These are phyloP conservation scores for Apotomis capreana DNA, from an alignment of 2,888 invertebrate genomes.

Conservation along the genomic window DNA sequence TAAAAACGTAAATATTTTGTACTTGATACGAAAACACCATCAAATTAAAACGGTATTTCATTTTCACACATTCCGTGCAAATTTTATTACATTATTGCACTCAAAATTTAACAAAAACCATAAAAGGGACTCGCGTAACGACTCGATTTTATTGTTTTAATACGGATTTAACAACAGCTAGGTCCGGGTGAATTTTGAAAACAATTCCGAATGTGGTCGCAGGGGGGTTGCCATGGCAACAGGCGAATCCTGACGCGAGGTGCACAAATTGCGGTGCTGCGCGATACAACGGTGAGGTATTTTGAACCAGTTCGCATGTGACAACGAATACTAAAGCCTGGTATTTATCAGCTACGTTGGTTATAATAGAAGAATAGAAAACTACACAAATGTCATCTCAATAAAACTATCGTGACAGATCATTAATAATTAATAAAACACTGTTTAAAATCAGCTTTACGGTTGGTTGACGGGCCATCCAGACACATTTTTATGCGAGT, in stretches of 20 bases:
- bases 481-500: too few relatives aligned
- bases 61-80: slow-evolving; percentile 20
- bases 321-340: neutral
- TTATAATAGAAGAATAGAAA: too few relatives aligned
- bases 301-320: neutral
- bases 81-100: slow-evolving; percentile 46
- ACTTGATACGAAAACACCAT: neutral
- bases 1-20: neutral
- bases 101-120: slow-evolving; percentile 57
- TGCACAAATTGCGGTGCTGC: slow-evolving; percentile 62
- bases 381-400: too few relatives aligned
- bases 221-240: slow-evolving; percentile 79
- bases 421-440: too few relatives aligned
- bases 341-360: slow-evolving; percentile 3
- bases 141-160: slow-evolving; percentile 73
- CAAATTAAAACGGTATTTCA: slow-evolving; percentile 29
- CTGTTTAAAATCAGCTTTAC: too few relatives aligned
- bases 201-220: slow-evolving; percentile 68
- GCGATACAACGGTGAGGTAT: slow-evolving; percentile 56
- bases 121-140: slow-evolving; percentile 51
- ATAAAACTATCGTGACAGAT: too few relatives aligned
- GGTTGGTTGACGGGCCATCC: too few relatives aligned
- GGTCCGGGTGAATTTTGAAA: slow-evolving; percentile 70
- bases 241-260: slow-evolving; percentile 68
- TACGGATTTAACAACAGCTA: slow-evolving; percentile 69